Base-by-base conservation (phyloP, 2,113 vertebrate genomes). In the Catharus bicknelli region DNA sequence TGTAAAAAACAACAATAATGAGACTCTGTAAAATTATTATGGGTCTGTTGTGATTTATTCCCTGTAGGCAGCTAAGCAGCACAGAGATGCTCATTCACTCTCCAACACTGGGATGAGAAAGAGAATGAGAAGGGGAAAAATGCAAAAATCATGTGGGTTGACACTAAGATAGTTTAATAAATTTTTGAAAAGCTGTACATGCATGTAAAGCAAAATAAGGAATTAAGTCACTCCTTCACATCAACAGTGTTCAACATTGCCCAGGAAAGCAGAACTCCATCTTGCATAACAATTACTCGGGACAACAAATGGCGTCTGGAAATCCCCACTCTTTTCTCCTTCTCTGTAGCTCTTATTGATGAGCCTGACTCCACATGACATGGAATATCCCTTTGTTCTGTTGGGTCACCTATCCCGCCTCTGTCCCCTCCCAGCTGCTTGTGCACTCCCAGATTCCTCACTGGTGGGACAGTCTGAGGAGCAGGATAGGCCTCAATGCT, bases 221-320 rank as follows among this genome's bases (percentile, higher is more conserved):
- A 82, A 62, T 38, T 13, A 3, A 30, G 62, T 76, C 22, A 23
- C 22, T 42, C 12, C 29, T 81, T 76, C 21, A 9, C 36, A 9
- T 34, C 0, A 0, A 4, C 10, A 47, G 5, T n/a, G 4, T 61
- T 76, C 7, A 55, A 11, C 4, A 8, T 8, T 47, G 17, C 62
- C 13, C 29, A 57, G 22, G 30, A 67, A 83, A 72, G 3, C 11
- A 61, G 13, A 29, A 12, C 3, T 62, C 14, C 29, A 25, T 42
- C 9, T 15, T 7, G 1, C 4, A 10, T 9, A n/a, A 27, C 0
- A 0, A 4, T 55, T 74, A 21, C 16, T 23, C 30, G 5, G 29
- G 53, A 83, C 13, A 16, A 70, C 21, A 51, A 61, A 66, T 4
- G 5, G 8, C 10, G 25, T 72, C 17, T 27, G 23, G 26, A 32